Percentiles rank a stretch among this genome's conserved stretches.
Evolutionary conservation across 2,888 invertebrate species (phyloP).

Genomic region (Ectobius pallidus): DNA sequence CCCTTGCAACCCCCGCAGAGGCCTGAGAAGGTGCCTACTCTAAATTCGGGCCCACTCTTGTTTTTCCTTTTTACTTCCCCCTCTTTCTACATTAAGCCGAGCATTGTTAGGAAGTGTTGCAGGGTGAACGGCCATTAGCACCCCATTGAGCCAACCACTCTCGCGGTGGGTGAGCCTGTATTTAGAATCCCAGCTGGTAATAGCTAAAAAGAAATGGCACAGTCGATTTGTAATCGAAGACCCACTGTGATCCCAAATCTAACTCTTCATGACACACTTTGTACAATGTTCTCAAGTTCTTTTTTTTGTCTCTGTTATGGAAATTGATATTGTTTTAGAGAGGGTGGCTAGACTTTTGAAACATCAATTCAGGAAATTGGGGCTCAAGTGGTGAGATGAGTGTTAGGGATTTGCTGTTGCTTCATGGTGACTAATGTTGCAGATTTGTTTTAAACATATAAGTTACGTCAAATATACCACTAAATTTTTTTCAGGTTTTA

Average conservation of each 20-base stretch:
- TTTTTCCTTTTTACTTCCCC: not conserved
- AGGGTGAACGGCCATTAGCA: slow-evolving; percentile 23
- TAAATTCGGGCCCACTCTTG: slow-evolving; percentile 4
- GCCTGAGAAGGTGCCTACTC: slow-evolving; percentile 21
- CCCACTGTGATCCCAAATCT: slow-evolving; percentile 15
- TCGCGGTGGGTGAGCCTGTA: not conserved
- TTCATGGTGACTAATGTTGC: too few species aligned
- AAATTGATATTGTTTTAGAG: not conserved
- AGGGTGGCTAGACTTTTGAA: too few species aligned
- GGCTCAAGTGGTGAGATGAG: too few species aligned
- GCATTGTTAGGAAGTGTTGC: not conserved
- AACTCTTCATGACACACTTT: not conserved
- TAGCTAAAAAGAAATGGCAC: slow-evolving; percentile 15
- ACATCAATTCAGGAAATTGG: too few species aligned
- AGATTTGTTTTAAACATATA: too few species aligned
- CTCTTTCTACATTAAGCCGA: not conserved
- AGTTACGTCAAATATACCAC: too few species aligned
- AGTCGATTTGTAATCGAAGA: slow-evolving; percentile 22
- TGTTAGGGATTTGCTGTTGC: too few species aligned
- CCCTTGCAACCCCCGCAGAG: slow-evolving; percentile 3
- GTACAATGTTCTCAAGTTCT: not conserved
- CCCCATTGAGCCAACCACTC: slow-evolving; percentile 5
- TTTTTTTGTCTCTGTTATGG: not conserved
- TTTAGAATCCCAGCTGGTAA: not conserved
- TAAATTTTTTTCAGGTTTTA: too few species aligned